A percentile compares a stretch with the other conserved stretches of the same genome.
Evolutionary conservation across 2,888 invertebrate genomes (phyloP).

Genomic region (Drosophila kokeensis): DNA sequence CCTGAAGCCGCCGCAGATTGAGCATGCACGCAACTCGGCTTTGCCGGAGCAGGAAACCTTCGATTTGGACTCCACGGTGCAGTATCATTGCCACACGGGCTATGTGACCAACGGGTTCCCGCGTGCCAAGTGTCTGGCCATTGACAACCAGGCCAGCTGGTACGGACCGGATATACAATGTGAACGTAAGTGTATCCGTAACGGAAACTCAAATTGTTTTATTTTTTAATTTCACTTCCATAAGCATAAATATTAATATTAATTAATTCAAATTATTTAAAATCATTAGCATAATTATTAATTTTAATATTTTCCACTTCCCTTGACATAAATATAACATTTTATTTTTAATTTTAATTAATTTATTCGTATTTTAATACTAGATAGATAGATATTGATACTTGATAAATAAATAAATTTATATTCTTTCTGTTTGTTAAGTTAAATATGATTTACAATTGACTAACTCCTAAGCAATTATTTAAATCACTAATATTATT

Average conservation of each 20-base stretch:
- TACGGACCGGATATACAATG: conserved; percentile 98
- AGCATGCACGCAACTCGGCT: conserved; percentile 95
- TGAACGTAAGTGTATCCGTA: conserved; percentile 89
- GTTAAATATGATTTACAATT: background rate
- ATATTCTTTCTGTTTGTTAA: background rate
- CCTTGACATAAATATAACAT: rapidly evolving
- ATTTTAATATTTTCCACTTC: no score
- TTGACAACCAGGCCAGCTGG: conserved; percentile 95
- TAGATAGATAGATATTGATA: no score
- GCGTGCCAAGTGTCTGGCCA: conserved; percentile 95
- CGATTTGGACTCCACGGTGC: conserved; percentile 94
- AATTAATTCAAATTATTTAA: background rate
- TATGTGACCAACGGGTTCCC: conserved; percentile 97
- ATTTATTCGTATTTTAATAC: background rate
- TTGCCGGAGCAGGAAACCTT: conserved; percentile 94
- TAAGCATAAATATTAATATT: background rate
- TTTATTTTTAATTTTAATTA: background rate
- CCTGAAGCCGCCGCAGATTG: conserved; percentile 92
- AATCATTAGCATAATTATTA: background rate
- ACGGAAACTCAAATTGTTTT: background rate
- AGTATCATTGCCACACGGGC: conserved; percentile 97
- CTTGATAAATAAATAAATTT: background rate
- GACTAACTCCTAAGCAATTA: background rate
- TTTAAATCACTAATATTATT: rapidly evolving
- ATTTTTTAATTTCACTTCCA: background rate